Evolutionary conservation across 1,140 invertebrate genomes (phyloP).

Genomic region (Apis mellifera): Amel_HAv3.1 CM009931.2:20958501-20959000

Average conservation of each 20-base stretch:
- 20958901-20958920: background rate
- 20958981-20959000: constrained; percentile 25
- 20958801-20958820: constrained; percentile 36
- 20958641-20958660: constrained; percentile 47
- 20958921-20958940: background rate
- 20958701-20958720: constrained; percentile 55
- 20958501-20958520: background rate
- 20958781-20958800: constrained; percentile 59
- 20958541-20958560: too few species aligned
- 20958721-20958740: constrained; percentile 51
- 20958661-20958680: constrained; percentile 59
- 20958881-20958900: background rate
- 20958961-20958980: constrained; percentile 13
- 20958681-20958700: constrained; percentile 60
- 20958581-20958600: constrained; percentile 25
- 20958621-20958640: constrained; percentile 6
- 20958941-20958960: background rate
- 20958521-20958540: background rate
- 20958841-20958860: constrained; percentile 25
- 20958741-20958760: constrained; percentile 55
- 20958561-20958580: constrained; percentile 12
- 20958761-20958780: constrained; percentile 56
- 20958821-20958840: constrained; percentile 54
- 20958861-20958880: too few species aligned
- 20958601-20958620: constrained; percentile 28